Base-by-base conservation (phyloP, 2,113 vertebrate genomes). In the Platichthys stellatus region DNA sequence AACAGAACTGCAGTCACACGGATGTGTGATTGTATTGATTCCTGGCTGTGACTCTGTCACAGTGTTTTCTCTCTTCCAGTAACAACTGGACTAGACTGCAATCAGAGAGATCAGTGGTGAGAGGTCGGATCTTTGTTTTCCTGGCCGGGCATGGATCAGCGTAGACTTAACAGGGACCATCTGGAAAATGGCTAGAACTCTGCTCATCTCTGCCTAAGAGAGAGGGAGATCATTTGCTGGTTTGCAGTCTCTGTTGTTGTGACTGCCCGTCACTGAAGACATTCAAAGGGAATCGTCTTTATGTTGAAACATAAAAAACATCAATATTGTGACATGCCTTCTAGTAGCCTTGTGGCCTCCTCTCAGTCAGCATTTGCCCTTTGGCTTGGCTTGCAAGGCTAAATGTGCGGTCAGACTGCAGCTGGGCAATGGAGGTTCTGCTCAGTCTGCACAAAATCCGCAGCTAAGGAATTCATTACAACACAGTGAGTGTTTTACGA, bases 381-480 rank as follows among this genome's bases (percentile, higher is more conserved):
- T 23, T 40, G 26, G 43, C 68, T 75, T 60, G 58, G 43, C 26
- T 24, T 21, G 24, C 17, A 2, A 59, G 65, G 69, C 70, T 45
- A 63, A 69, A 68, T 47, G 45, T 86, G 87, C 2, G 80, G 85
- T 82, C 5, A 23, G 57, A 13, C 80, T 24, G 58, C 79, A 15
- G 76, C 81, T 80, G 68, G 62, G 78, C 18, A 23, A 24, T 74
- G 51, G 20, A 58, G 64, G 38, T 76, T 84, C 73, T 65, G 71
- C 82, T 74, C 72, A 47, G 69, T 72, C 73, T 54, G 51, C 51
- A n/a, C 51, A n/a, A 8, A 54, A 54, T n/a, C 18, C 57, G 10
- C 2, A 86, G 72, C 83, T 69, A 17, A 75, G 74, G 72, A 83
- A 88, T 78, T 84, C 85, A 82, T 86, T 85, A 78, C 26, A 69